Evolutionary conservation across 1,140 invertebrate genomes (phyloP), one percentile per base, ranked within the genome.

Genomic region (Zaprionus kolodkinae): DNA sequence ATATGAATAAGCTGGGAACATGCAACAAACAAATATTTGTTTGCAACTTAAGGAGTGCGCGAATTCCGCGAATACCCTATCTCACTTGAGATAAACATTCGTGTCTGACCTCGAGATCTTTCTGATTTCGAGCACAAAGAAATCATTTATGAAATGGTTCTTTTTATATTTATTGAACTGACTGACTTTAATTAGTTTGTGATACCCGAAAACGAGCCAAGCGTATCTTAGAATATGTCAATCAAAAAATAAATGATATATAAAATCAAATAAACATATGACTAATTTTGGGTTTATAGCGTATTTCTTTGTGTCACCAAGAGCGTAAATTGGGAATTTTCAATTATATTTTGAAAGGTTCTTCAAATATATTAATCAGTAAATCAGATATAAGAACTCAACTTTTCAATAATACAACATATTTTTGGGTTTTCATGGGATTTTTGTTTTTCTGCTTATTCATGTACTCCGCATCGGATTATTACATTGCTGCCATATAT

Each of bases 1-100:
- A 55, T 50, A 45, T 5, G 61, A 48, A 72, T 60, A 38, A 13
- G 56, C 15, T 9, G 6, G 63, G 21, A 60, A 59, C 60, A 48
- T 70, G 72, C 67, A 75, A 64, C 63, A 75, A 71, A 59, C 50
- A 64, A 75, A 75, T 64, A 75, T 70, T 70, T 63, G 79, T 67
- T 74, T 61, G 65, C 76, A 79, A 65, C 27, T 38, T 72, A 27
- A 54, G 61, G 55, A 11, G 35, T 56, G 17, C 17, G 30, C 7
- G 40, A 56, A 72, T 72, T 72, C 69, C 61, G 45, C 52, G 62
- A 72, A 72, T 38, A 30, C 40, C 6, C 7, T 6, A 15, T 36
- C 12, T 17, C n/a, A 15, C 38, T 21, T 12, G 33, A 21, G 17
- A 17, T 55, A 56, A 65, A 71, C 40, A 71, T 38, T 9, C 30